A percentile compares a stretch with the other conserved stretches of the same genome.
These are phyloP conservation scores for Nyctibius bracteatus DNA, from an alignment of 2,113 vertebrate species.

Conservation along the genomic window DNA sequence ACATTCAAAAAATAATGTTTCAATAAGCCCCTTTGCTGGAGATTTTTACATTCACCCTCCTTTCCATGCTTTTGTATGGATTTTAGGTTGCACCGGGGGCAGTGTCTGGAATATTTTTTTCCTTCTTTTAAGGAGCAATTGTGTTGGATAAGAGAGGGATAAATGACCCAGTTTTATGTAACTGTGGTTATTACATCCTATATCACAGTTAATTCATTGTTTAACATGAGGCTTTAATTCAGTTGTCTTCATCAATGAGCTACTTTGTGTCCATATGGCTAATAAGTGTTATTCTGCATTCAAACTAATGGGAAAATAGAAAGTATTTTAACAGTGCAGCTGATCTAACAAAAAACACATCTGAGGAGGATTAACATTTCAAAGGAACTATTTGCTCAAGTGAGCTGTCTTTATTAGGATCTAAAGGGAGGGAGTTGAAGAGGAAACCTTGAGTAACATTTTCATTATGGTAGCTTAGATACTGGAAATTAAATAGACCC, in stretches of 20 bases:
- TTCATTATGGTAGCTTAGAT: constrained; percentile 61
- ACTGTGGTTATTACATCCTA: neutral
- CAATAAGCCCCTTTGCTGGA: neutral
- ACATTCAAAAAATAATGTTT: neutral
- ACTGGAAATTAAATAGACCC: constrained; percentile 50
- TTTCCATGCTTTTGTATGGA: neutral
- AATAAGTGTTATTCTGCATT: constrained; percentile 62
- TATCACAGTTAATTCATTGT: constrained; percentile 43
- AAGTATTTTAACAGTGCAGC: constrained; percentile 68
- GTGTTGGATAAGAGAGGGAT: neutral
- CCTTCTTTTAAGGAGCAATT: neutral
- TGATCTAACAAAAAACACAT: constrained; percentile 70
- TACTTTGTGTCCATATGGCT: constrained; percentile 65
- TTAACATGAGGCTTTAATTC: constrained; percentile 49
- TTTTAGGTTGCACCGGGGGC: neutral
- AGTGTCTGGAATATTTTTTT: neutral
- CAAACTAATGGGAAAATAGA: constrained; percentile 57
- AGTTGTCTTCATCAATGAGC: constrained; percentile 45
- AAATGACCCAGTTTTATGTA: neutral
- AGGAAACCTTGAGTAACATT: constrained; percentile 63
- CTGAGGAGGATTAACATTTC: constrained; percentile 69
- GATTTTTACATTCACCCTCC: neutral
- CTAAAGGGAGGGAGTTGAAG: constrained; percentile 35
- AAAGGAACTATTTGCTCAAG: constrained; percentile 70
- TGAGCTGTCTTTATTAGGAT: constrained; percentile 65